Percentiles rank a stretch among this genome's conserved stretches.
Evolutionary conservation across 2,113 vertebrate species (phyloP).

Genomic region (Entelurus aequoreus): DNA sequence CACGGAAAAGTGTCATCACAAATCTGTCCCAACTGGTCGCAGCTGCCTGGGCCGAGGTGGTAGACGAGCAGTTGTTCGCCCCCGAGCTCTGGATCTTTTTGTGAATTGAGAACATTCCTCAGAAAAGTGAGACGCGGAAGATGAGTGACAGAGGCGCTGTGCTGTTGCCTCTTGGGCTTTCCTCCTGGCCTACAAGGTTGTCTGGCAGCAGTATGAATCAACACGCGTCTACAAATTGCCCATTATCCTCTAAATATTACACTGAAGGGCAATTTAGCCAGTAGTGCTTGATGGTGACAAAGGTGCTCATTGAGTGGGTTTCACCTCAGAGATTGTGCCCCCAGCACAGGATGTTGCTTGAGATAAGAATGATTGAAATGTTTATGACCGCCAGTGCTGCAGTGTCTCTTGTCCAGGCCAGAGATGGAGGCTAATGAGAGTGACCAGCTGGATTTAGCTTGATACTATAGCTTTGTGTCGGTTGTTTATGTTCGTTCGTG

Average conservation of each 20-base stretch:
- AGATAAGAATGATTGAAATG: slow-evolving; percentile 31
- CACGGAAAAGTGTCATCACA: slow-evolving; percentile 14
- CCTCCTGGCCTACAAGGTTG: slow-evolving; percentile 11
- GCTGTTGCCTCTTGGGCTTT: slow-evolving; percentile 36
- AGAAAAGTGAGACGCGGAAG: slow-evolving; percentile 51
- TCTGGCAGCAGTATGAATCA: slow-evolving; percentile 20
- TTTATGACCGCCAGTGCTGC: slow-evolving; percentile 17
- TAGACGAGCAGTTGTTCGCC: slow-evolving; percentile 47
- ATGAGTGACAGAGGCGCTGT: slow-evolving; percentile 49
- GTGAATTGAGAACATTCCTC: slow-evolving; percentile 44
- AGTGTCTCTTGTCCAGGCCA: slow-evolving; percentile 14
- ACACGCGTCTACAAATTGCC: slow-evolving; percentile 20
- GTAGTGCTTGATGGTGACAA: slow-evolving; percentile 28
- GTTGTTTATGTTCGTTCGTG: slow-evolving; percentile 37
- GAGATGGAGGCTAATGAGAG: slow-evolving; percentile 24
- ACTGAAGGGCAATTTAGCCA: slow-evolving; percentile 30
- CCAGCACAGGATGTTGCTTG: slow-evolving; percentile 26
- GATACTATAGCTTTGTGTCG: slow-evolving; percentile 21
- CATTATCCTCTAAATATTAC: slow-evolving; percentile 17
- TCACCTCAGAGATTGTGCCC: slow-evolving; percentile 5
- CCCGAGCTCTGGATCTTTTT: slow-evolving; percentile 45
- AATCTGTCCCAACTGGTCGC: slow-evolving; percentile 41
- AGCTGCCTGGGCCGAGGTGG: slow-evolving; percentile 55
- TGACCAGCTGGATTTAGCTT: slow-evolving; percentile 32
- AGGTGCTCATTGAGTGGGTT: slow-evolving; percentile 23